These are phyloP conservation scores for Ganaspis sp. DNA, from an alignment of 1,140 invertebrate genomes.

Conservation along the genomic window DNA sequence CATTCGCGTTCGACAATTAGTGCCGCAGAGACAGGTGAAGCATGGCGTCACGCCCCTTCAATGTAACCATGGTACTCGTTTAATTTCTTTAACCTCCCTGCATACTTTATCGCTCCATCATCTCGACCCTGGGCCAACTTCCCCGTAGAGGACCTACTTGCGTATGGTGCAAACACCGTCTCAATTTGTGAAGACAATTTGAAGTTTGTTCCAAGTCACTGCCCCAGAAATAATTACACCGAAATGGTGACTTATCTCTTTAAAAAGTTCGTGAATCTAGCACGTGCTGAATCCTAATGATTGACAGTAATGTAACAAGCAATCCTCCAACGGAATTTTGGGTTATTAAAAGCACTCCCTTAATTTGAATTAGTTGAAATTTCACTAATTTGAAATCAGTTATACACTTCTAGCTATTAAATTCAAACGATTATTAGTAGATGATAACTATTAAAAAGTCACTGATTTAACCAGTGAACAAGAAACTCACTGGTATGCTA, in stretches of 20 bases:
- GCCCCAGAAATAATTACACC: conserved; percentile 18
- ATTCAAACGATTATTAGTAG: too few relatives aligned
- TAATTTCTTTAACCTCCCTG: conserved; percentile 42
- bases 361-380: too few relatives aligned
- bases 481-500: too few relatives aligned
- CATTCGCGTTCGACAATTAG: conserved; percentile 52
- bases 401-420: too few relatives aligned
- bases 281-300: neutral
- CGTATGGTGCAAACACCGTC: conserved; percentile 6
- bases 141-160: neutral
- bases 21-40: conserved; percentile 50
- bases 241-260: conserved; percentile 4
- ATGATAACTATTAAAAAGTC: too few relatives aligned
- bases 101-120: conserved; percentile 46
- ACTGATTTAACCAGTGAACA: too few relatives aligned
- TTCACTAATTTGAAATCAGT: too few relatives aligned
- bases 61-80: conserved; percentile 51
- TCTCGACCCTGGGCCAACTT: conserved; percentile 45
- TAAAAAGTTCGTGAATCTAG: neutral
- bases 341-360: too few relatives aligned
- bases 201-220: neutral
- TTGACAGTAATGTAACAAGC: neutral
- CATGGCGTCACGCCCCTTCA: conserved; percentile 52
- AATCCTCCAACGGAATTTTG: neutral
- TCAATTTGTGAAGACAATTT: conserved; percentile 12